Base-by-base conservation (phyloP, 2,113 vertebrate genomes). In the Sceloporus undulatus region DNA sequence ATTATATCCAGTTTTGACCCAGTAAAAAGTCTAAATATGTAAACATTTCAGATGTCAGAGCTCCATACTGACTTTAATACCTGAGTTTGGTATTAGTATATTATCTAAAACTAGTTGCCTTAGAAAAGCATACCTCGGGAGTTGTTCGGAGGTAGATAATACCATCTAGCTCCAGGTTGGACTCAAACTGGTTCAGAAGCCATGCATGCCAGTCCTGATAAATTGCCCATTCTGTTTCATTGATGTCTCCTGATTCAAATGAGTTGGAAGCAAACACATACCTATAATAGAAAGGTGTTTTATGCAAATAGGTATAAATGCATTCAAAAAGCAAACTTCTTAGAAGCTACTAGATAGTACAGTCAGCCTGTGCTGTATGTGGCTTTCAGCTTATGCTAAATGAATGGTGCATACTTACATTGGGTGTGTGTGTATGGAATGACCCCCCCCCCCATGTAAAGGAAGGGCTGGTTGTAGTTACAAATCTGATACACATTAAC, bases 181-280 rank as follows among this genome's bases (percentile, higher is more conserved):
- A 74, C 91, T 97, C 95, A 94, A 97, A 98, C 91, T 97, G 96
- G 3, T 95, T 96, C 80, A 98, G 91, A 81, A 98, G 92, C 98
- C 98, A 98, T 1, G 95, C 90, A 90, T 98, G 98, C 97, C 97
- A 98, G 94, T 98, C 98, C 92, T 98, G 97, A 85, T 98, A 98
- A 62, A 98, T 94, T 1, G 95, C 93, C 97, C 97, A 98, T 88
- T 98, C 98, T 0, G 97, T 97, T 91, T 98, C 98, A 8, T 95
- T 97, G 48, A 98, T 94, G 84, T 92, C 92, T 21, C 97, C 98
- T 23, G 95, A 94, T 88, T 98, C 97, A 18, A 96, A 98, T 87
- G 98, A 94, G 79, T 96, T 97, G 7, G 98, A 98, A 11, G 97
- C 97, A 94, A 98, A 98, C 25, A 98, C 83, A 0, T 98, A 98